Evolutionary conservation across 2,113 vertebrate genomes (phyloP).

Genomic region (Paedocypris sp.): DNA sequence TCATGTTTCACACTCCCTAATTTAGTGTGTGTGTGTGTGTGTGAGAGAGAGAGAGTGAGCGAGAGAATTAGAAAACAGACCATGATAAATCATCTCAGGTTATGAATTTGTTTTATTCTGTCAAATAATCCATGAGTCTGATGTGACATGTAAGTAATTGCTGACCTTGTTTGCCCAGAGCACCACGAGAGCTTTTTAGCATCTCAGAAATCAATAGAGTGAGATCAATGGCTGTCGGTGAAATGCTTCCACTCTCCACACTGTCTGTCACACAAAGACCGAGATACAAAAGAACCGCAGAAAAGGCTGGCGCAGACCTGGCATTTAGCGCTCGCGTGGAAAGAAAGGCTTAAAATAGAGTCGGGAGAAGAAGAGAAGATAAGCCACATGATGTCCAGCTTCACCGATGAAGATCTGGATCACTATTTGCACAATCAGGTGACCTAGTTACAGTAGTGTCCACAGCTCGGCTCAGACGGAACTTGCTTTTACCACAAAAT

Average conservation of each 20-base stretch:
- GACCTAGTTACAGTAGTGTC: slow-evolving; percentile 26
- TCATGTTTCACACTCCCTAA: no score
- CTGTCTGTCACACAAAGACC: slow-evolving; percentile 8
- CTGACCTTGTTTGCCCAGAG: slow-evolving; percentile 14
- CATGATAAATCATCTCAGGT: no score
- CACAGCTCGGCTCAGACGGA: no score
- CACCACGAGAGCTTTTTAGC: slow-evolving; percentile 22
- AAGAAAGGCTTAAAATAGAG: not conserved
- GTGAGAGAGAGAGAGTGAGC: no score
- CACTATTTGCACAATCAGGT: slow-evolving; percentile 65
- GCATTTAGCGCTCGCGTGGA: not conserved
- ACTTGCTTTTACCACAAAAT: no score
- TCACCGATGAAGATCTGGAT: slow-evolving; percentile 55
- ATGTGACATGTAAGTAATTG: slow-evolving; percentile 19
- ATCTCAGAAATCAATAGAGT: slow-evolving; percentile 28
- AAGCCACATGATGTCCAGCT: slow-evolving; percentile 54
- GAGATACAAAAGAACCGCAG: slow-evolving; percentile 14
- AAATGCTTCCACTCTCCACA: slow-evolving; percentile 27
- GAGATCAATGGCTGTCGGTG: slow-evolving; percentile 29
- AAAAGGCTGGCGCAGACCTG: not conserved
- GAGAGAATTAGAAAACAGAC: no score
- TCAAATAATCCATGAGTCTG: not conserved
- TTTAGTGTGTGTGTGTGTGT: no score
- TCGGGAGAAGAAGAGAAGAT: not conserved
- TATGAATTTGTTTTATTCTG: no score